Evolutionary conservation across 1,140 invertebrate species (phyloP).

Genomic region (Tetragnatha versicolor): DNA sequence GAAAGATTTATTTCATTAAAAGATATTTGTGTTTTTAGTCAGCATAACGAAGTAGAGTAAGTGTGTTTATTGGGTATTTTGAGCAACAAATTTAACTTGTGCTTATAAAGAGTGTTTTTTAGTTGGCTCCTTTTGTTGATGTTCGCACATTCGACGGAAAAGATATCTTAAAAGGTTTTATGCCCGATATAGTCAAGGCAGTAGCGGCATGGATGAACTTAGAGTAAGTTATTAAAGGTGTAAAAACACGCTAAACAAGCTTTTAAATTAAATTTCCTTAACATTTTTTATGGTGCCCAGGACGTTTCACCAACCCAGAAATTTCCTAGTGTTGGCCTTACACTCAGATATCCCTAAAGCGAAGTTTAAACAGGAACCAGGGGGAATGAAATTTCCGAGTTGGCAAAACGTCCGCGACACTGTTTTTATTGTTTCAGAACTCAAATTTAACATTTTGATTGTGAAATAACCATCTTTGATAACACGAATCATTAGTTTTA

Average conservation of each 20-base stretch:
- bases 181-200: conserved; percentile 15
- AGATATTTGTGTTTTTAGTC: background rate
- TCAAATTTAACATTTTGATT: too few species aligned
- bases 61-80: background rate
- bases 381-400: too few species aligned
- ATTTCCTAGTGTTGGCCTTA: background rate
- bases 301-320: too few species aligned
- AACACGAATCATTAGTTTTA: too few species aligned
- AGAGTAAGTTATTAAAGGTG: background rate
- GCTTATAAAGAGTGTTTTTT: background rate
- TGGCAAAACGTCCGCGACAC: too few species aligned
- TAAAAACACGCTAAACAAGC: background rate
- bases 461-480: too few species aligned
- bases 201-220: conserved; percentile 26
- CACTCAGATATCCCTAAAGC: background rate
- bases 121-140: conserved; percentile 8
- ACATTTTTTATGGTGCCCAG: too few species aligned
- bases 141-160: background rate
- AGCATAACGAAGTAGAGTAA: background rate
- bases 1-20: background rate
- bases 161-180: conserved; percentile 9
- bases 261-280: background rate
- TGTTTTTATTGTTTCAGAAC: too few species aligned
- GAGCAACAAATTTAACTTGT: background rate
- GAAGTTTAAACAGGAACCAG: background rate